Percentiles rank a stretch among this genome's conserved stretches.
phyloP scores from a whole-genome alignment of 2,888 invertebrate species.

The Coelinius sp. region DNA sequence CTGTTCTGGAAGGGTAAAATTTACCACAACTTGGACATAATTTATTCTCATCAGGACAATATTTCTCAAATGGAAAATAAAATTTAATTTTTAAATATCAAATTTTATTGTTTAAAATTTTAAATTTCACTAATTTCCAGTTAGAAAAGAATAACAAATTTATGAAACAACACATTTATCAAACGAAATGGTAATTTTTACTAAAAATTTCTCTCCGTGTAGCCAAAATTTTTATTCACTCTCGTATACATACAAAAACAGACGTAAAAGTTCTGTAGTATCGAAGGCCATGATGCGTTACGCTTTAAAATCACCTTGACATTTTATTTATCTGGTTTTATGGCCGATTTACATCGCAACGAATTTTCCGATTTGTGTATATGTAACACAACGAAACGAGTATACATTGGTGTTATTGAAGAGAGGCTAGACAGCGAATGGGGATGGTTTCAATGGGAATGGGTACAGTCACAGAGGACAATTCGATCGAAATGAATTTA shows the following conservation, averaged over 20 bases:
- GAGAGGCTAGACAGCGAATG: conserved; percentile 10
- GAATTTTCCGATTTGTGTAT: conserved; percentile 2
- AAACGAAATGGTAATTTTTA: too few relatives aligned
- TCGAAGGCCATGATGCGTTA: conserved; percentile 6
- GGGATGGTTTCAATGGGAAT: conserved; percentile 14
- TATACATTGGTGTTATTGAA: conserved; percentile 33
- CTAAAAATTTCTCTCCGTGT: too few relatives aligned
- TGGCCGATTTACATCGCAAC: conserved; percentile 37
- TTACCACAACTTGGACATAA: too few relatives aligned
- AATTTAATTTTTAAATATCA: too few relatives aligned
- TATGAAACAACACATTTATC: too few relatives aligned
- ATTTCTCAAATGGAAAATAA: too few relatives aligned
- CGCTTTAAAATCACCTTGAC: conserved; percentile 38
- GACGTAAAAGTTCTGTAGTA: background rate
- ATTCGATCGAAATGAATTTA: conserved; percentile 24
- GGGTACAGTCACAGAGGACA: conserved; percentile 23
- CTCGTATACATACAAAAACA: background rate
- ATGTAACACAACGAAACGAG: background rate
- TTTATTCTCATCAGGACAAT: too few relatives aligned
- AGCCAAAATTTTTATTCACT: background rate
- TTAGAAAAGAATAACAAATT: too few relatives aligned
- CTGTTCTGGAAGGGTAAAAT: too few relatives aligned
- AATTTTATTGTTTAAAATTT: too few relatives aligned
- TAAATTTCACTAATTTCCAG: too few relatives aligned
- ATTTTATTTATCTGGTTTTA: conserved; percentile 49